Conservation (phyloP, 2,888 invertebrate species). For the Andrena flavipes region DNA sequence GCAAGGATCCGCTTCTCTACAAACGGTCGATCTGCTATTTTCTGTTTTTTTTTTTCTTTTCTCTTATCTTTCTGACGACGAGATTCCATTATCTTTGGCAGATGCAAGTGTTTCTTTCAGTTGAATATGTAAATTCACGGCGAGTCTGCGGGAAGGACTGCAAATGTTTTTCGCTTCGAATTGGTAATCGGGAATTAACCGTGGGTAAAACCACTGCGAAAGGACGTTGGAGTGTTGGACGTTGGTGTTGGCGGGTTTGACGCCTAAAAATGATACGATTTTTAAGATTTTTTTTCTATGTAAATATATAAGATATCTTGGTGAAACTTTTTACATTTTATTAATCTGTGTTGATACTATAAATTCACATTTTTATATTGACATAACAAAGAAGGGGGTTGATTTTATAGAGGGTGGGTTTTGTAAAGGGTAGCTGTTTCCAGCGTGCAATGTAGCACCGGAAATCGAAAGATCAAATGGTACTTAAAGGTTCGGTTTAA, state of each 20-base stretch:
- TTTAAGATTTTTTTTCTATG: no score
- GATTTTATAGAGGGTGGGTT: no score
- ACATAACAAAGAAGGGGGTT: no score
- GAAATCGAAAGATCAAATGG: no score
- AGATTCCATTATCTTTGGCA: conserved; percentile 19
- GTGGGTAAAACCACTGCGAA: background rate
- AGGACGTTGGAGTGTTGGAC: background rate
- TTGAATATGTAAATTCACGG: background rate
- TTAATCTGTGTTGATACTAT: no score
- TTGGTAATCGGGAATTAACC: background rate
- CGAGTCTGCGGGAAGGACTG: background rate
- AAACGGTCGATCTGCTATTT: background rate
- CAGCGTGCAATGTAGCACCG: no score
- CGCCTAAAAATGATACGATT: no score
- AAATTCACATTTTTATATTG: no score
- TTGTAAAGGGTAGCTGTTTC: no score
- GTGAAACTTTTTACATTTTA: no score
- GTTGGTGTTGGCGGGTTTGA: background rate
- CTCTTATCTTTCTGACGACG: conserved; percentile 10
- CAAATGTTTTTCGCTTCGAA: background rate
- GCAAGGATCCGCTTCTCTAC: background rate
- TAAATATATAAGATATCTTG: no score
- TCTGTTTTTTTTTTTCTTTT: background rate
- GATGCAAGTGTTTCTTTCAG: conserved; percentile 21
- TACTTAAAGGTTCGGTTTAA: no score